phyloP scores from a whole-genome alignment of 2,113 vertebrate species.

The Tetrao urogallus region DNA sequence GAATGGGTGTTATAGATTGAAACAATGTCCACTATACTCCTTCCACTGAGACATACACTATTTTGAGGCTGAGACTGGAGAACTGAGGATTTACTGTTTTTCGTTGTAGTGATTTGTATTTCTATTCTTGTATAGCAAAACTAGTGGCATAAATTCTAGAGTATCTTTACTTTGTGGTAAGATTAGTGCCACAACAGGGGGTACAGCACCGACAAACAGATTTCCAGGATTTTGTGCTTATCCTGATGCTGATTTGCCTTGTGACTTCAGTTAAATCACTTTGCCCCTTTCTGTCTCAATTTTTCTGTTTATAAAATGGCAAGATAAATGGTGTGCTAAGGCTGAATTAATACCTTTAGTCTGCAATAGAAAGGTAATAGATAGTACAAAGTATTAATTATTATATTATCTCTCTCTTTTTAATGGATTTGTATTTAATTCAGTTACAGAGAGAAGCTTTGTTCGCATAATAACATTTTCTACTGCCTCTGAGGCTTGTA shows the following conservation, averaged over 20 bases:
- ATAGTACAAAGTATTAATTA: conserved; percentile 62
- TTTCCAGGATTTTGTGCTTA: background rate
- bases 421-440: conserved; percentile 64
- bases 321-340: conserved; percentile 6
- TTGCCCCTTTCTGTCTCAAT: background rate
- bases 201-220: background rate
- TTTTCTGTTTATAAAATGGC: conserved; percentile 26
- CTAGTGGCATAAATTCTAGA: background rate
- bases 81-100: background rate
- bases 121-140: background rate
- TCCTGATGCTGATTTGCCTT: background rate
- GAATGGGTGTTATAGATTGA: background rate
- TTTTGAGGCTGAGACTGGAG: background rate
- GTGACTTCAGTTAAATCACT: background rate
- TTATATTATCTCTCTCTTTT: conserved; percentile 50
- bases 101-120: background rate
- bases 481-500: conserved; percentile 57
- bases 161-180: background rate
- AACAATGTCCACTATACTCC: background rate
- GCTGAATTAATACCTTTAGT: conserved; percentile 53
- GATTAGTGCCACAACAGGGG: background rate
- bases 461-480: conserved; percentile 57
- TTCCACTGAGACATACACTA: background rate
- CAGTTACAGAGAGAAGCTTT: conserved; percentile 19
- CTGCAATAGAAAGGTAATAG: conserved; percentile 46